These are phyloP conservation scores for Quadroppia sp. DNA, from an alignment of 2,888 invertebrate species.

Conservation along the genomic window DNA sequence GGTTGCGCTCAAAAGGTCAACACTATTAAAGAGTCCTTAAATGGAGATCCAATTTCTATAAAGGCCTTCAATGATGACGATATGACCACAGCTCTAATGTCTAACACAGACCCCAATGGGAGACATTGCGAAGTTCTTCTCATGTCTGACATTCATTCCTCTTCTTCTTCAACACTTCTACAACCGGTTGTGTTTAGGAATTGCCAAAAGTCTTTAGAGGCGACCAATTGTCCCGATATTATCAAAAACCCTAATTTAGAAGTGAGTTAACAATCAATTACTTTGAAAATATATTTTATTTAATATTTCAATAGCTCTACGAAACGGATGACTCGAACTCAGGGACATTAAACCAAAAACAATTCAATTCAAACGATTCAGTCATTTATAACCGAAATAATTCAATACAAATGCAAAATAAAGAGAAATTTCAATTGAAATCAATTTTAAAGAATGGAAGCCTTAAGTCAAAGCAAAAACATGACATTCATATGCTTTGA, in stretches of 20 bases:
- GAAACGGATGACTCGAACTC: background rate
- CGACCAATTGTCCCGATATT: slow-evolving; percentile 14
- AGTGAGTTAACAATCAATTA: background rate
- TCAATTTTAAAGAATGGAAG: slow-evolving; percentile 25
- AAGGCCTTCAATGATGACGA: slow-evolving; percentile 18
- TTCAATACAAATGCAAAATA: slow-evolving; percentile 10
- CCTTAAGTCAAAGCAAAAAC: slow-evolving; percentile 8
- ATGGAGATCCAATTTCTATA: background rate
- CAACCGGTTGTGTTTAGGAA: slow-evolving; percentile 7
- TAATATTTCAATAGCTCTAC: background rate
- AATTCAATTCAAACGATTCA: background rate
- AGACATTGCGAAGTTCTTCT: slow-evolving; percentile 6
- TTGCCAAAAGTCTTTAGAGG: slow-evolving; percentile 14
- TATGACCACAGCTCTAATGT: background rate
- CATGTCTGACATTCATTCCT: background rate
- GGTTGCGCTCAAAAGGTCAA: background rate
- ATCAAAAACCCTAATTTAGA: slow-evolving; percentile 26
- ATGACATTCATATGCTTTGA: slow-evolving; percentile 29
- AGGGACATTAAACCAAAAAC: background rate
- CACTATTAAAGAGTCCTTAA: background rate
- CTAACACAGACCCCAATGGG: background rate
- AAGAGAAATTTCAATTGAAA: slow-evolving; percentile 5
- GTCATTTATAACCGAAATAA: slow-evolving; percentile 2
- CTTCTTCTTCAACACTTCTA: background rate
- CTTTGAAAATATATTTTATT: background rate